Conservation (phyloP, 2,113 vertebrate genomes). For the Platysternon megacephalum region DNA sequence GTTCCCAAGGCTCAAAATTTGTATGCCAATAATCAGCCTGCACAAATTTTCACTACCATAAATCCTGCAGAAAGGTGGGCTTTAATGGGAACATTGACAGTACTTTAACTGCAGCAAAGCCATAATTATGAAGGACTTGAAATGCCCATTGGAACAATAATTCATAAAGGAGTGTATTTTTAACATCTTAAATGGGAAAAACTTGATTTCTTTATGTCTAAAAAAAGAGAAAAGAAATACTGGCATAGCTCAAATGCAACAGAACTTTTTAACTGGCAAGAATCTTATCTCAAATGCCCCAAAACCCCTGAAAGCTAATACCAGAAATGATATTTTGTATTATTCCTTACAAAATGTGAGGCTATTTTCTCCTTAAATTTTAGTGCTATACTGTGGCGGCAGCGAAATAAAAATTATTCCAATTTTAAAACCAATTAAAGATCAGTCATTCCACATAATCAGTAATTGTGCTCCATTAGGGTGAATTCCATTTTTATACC, state of each 20-base stretch:
- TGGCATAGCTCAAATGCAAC: neutral
- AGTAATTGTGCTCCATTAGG: neutral
- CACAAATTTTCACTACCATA: neutral
- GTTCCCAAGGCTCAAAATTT: neutral
- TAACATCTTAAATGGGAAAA: neutral
- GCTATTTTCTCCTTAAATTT: neutral
- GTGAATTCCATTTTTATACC: neutral
- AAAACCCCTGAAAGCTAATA: constrained; percentile 1
- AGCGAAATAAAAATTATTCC: neutral
- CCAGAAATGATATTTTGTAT: neutral
- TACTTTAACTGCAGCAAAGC: neutral
- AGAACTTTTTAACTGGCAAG: neutral
- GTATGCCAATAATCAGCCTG: neutral
- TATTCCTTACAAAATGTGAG: neutral
- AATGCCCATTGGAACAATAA: neutral
- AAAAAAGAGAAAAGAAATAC: neutral
- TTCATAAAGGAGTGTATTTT: neutral
- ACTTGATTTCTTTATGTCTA: neutral
- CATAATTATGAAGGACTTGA: constrained; percentile 24
- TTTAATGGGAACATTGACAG: neutral
- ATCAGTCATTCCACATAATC: constrained; percentile 2
- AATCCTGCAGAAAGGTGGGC: neutral
- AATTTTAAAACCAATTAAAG: constrained; percentile 37
- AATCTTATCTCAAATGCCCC: neutral
- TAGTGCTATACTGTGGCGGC: neutral